Evolutionary conservation across 2,113 vertebrate genomes (phyloP).

Genomic region (Spilogale gracilis): DNA sequence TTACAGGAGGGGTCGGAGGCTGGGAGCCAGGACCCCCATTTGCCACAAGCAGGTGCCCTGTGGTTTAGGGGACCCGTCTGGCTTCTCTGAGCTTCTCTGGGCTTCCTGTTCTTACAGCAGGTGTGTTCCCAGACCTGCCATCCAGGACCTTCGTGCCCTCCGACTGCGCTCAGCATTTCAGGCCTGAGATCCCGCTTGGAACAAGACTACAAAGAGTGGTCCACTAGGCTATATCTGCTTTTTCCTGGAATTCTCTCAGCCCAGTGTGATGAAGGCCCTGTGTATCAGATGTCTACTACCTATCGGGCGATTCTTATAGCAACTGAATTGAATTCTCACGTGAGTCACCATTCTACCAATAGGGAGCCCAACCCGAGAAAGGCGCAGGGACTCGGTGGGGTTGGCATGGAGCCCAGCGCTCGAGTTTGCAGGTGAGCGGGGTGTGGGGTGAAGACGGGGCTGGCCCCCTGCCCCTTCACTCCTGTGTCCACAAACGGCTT

Average conservation of each 20-base stretch:
- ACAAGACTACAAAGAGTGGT: not conserved
- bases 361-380: not conserved
- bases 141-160: not conserved
- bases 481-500: fast-evolving
- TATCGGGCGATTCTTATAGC: not conserved
- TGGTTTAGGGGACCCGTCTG: fast-evolving
- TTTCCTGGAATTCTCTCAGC: not conserved
- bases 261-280: fast-evolving
- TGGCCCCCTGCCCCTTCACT: not conserved
- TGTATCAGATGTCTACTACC: not conserved
- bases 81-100: not conserved
- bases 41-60: too few species aligned
- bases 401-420: fast-evolving
- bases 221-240: not conserved
- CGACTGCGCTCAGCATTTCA: not conserved
- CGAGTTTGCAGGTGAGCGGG: fast-evolving
- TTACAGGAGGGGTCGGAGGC: fast-evolving
- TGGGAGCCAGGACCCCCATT: fast-evolving
- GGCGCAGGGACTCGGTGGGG: fast-evolving
- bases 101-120: not conserved
- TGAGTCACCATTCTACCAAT: not conserved
- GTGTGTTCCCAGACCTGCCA: too few species aligned
- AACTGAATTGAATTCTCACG: too few species aligned
- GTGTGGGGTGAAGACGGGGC: too few species aligned
- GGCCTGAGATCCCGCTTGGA: not conserved